phyloP scores from a whole-genome alignment of 2,113 vertebrate species.

The Erpornis zantholeuca region DNA sequence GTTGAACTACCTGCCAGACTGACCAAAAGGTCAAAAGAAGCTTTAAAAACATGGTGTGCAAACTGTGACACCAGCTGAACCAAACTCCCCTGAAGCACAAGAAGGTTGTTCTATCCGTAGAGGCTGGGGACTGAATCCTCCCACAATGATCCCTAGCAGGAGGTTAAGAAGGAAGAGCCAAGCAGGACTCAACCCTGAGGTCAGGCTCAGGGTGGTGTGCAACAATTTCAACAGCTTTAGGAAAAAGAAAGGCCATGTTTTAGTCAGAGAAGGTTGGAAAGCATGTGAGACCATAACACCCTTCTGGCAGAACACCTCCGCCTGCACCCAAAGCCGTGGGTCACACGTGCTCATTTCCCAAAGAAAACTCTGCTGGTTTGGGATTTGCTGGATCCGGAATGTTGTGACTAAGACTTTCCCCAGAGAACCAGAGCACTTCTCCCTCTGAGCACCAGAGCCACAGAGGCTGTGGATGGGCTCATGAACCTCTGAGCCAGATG shows the following conservation, averaged over 20 bases:
- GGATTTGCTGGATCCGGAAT: neutral
- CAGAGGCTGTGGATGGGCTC: neutral
- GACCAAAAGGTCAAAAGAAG: neutral
- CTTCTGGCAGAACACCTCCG: neutral
- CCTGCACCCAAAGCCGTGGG: neutral
- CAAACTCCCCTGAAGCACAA: neutral
- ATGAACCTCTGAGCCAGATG: accelerated
- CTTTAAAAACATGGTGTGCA: neutral
- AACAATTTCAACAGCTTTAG: neutral
- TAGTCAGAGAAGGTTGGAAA: neutral
- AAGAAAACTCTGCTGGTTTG: neutral
- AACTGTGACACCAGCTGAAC: neutral
- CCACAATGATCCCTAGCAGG: neutral
- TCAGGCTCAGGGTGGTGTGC: neutral
- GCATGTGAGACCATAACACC: accelerated
- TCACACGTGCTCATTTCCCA: neutral
- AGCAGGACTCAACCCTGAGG: neutral
- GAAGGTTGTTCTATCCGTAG: neutral
- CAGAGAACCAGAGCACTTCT: no score
- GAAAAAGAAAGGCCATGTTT: neutral
- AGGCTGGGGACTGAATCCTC: neutral
- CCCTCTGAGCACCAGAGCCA: neutral
- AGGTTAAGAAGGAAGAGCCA: neutral
- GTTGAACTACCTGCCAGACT: neutral
- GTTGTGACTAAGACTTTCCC: neutral